phyloP scores from a whole-genome alignment of 2,888 invertebrate species.

The Liopterus haemorrhoidalis region DNA sequence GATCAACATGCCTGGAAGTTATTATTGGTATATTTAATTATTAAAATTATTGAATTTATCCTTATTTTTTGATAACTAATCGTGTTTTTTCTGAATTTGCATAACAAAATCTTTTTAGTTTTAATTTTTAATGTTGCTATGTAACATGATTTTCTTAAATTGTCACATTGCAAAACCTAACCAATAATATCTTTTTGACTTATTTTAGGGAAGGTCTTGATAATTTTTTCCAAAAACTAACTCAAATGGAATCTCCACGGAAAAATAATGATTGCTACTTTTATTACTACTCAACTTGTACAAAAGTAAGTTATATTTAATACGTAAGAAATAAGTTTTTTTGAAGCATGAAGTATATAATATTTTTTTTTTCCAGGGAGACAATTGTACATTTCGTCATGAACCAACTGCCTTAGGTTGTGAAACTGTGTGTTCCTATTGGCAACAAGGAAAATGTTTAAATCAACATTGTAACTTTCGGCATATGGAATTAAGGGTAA shows the following conservation, averaged over 20 bases:
- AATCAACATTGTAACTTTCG: conserved; percentile 73
- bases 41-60: conserved; percentile 12
- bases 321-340: conserved; percentile 11
- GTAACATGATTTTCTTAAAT: no score
- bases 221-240: conserved; percentile 47
- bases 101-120: no score
- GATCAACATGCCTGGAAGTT: conserved; percentile 17
- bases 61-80: no score
- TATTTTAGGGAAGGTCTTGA: conserved; percentile 38
- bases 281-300: conserved; percentile 81
- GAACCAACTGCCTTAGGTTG: conserved; percentile 76
- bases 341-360: conserved; percentile 4
- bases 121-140: no score
- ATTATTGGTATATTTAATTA: conserved; percentile 23
- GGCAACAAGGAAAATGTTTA: conserved; percentile 76
- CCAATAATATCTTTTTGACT: no score
- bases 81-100: no score
- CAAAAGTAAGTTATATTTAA: conserved; percentile 57
- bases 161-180: no score
- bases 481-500: conserved; percentile 78
- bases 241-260: conserved; percentile 61
- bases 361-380: conserved; percentile 54
- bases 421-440: conserved; percentile 73
- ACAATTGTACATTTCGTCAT: conserved; percentile 76
- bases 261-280: conserved; percentile 84